Evolutionary conservation across 2,888 invertebrate species (phyloP).

Genomic region (Xestia xanthographa): DNA sequence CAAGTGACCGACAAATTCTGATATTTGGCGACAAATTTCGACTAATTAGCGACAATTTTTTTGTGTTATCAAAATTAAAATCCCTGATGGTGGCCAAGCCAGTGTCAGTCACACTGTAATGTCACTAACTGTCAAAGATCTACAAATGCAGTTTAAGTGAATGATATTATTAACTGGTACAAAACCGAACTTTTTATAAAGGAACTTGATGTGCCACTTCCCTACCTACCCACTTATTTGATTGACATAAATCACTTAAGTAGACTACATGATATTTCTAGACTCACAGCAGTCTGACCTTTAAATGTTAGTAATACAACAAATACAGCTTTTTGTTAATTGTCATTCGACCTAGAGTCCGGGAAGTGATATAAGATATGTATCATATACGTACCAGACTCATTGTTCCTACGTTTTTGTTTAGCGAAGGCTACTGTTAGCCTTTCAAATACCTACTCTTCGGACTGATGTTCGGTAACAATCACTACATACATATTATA

Average conservation of each 20-base stretch:
- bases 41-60: no score
- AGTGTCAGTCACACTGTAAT: no score
- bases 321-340: conserved; percentile 27
- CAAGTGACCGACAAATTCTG: no score
- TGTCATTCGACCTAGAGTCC: conserved; percentile 31
- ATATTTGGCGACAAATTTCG: no score
- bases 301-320: conserved; percentile 6
- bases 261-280: background rate
- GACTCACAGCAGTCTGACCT: background rate
- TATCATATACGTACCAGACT: conserved; percentile 16
- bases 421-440: conserved; percentile 14
- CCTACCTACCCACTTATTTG: background rate
- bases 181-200: background rate
- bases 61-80: no score
- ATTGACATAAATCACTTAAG: background rate
- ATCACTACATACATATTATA: background rate
- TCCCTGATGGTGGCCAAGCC: no score
- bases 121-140: no score
- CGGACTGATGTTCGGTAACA: background rate
- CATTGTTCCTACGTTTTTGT: conserved; percentile 43
- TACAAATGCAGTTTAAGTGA: no score
- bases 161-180: background rate
- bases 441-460: conserved; percentile 13
- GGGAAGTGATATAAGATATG: conserved; percentile 42
- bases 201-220: no score